These are phyloP conservation scores for Bombylius major DNA, from an alignment of 2,888 invertebrate genomes.

Conservation along the genomic window DNA sequence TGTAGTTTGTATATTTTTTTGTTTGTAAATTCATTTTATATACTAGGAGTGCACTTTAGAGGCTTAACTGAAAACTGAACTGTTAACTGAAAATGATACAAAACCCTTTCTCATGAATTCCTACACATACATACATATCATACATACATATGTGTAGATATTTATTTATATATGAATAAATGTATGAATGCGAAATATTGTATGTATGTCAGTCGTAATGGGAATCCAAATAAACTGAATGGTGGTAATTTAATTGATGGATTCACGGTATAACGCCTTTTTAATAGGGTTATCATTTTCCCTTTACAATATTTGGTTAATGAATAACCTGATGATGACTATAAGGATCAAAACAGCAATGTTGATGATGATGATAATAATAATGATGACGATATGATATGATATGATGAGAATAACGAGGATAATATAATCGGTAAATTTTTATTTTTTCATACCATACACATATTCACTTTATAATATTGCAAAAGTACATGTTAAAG, in stretches of 20 bases:
- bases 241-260: slow-evolving; percentile 21
- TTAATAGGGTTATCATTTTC: slow-evolving; percentile 19
- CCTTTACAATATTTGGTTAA: slow-evolving; percentile 12
- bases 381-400: slow-evolving; percentile 1
- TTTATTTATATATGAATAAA: not conserved
- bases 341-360: not conserved
- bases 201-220: not conserved
- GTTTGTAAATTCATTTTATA: not conserved
- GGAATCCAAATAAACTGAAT: slow-evolving; percentile 6
- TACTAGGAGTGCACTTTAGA: not conserved
- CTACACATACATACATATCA: not conserved
- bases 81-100: too few species aligned
- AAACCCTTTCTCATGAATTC: too few species aligned
- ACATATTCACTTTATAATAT: too few species aligned
- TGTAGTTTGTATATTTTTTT: too few species aligned
- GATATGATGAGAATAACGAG: not conserved
- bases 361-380: not conserved
- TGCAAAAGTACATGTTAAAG: too few species aligned
- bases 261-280: slow-evolving; percentile 22
- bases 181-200: not conserved
- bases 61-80: not conserved
- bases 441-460: too few species aligned
- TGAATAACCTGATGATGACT: slow-evolving; percentile 13
- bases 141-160: not conserved
- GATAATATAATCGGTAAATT: not conserved